Base-by-base conservation (phyloP, 2,113 vertebrate species). In the Cryptomyrus ogoouensis region DNA sequence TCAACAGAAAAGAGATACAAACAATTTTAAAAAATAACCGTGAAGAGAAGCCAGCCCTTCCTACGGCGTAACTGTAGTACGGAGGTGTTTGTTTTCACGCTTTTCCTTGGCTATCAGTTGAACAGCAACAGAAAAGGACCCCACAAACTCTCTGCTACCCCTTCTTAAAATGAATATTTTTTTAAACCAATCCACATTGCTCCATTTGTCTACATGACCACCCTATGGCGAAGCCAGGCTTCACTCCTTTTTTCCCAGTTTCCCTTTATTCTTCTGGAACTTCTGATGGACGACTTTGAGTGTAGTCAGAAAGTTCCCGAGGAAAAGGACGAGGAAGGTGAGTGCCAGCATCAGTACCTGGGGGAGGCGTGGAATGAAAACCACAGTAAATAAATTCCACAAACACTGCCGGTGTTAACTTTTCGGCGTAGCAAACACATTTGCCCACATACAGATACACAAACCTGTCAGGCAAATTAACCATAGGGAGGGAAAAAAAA, bases 291-390 rank as follows among this genome's bases (percentile, higher is more conserved):
- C 98, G 3, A 99, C 98, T 94, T 98, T 98, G 86, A 99, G 92
- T 0, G 98, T 99, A 31, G 98, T 99, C 91, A 99, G 97, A 90
- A 98, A 98, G 83, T 99, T 99, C 86, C 98, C 98, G 0, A 99
- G 95, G 94, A 99, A 99, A 21, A 99, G 96, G 90, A 99, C 90
- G 12, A 99, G 97, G 94, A 99, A 99, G 0, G 98, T 98, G 92
- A 99, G 95, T 0, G 96, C 98, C 95, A 99, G 90, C 94, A 99
- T 98, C n/a, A 97, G 97, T 56, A 99, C 97, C 98, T 99, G 93
- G 93, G 35, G 35, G 15, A 19, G 74, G 74, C 3, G 9, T 3
- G 62, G n/a, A 13, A 46, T 56, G 90, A n/a, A 89, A 5, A 58
- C 27, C 24, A 35, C 53, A 91, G n/a, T 83, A 5, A 80, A n/a